Evolutionary conservation across 23 tunicate species (phyloP), one percentile per base, ranked within the genome.

Genomic region (Phallusia fumigata): DNA sequence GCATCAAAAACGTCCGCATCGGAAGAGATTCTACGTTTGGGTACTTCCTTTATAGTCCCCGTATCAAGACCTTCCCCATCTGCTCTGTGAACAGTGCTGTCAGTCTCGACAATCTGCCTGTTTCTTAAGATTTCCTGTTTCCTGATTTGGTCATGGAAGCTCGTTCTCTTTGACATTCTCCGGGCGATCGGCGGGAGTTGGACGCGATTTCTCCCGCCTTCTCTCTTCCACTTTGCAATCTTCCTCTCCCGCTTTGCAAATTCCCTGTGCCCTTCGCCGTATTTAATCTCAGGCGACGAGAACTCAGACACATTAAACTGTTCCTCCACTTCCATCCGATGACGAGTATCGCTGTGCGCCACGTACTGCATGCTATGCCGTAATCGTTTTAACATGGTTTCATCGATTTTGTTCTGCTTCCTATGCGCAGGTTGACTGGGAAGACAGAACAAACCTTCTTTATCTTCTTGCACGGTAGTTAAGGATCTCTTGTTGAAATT

Each of bases 1-100:
- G 69, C 8, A 58, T 58, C 69, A 58, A 58, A 58, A 22, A 58
- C 69, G n/a, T 74, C 44, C 78, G 78, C n/a, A 30, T 74, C 40
- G 35, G 78, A 24, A 34, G 44, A 74, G 35, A 31, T 74, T 34
- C 35, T 33, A 5, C 78, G 33, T 13, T 24, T 58, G 2, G 28
- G 11, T 11, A 21, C 13, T 13, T 58, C 69, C 47, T 40, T 40
- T 40, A 40, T 40, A 40, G 5, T 40, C 8, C 10, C 47, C n/a
- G n/a, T n/a, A 10, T 40, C 10, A 3, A 10, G 5, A 40, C 10
- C 10, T 40, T 40, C 47, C 10, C 47, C 10, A 40, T 40, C 47
- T 40, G 47, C 47, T 40, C 47, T 10, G 10, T 3, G 47, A 40
- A 3, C 47, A 3, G 47, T 3, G 10, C 47, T 40, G 5, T 10